Evolutionary conservation across 2,888 invertebrate species (phyloP).

Genomic region (Yponomeuta evonymella): DNA sequence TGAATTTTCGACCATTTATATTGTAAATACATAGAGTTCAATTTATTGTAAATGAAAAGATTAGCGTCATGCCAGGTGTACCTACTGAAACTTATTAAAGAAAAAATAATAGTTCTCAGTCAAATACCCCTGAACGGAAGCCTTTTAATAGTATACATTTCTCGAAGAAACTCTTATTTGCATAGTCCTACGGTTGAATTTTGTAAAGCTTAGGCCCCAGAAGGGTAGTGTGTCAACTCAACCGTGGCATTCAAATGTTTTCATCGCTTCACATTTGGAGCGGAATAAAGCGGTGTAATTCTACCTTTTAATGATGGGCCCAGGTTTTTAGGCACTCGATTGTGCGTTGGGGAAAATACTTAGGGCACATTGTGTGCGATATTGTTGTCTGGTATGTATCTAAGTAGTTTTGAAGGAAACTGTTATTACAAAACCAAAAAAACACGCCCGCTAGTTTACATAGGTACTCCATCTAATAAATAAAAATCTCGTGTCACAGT

Average conservation of each 20-base stretch:
- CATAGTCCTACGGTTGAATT: background rate
- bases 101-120: background rate
- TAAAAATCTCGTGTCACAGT: too few species aligned
- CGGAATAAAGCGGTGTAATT: constrained; percentile 59
- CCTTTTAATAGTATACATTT: background rate
- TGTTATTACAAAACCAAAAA: too few species aligned
- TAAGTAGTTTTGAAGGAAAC: too few species aligned
- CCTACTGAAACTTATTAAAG: background rate
- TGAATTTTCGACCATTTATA: too few species aligned
- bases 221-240: constrained; percentile 30
- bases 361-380: too few species aligned
- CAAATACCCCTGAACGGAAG: background rate
- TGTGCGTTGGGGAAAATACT: background rate
- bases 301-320: constrained; percentile 42
- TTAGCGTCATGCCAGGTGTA: too few species aligned
- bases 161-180: background rate
- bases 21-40: background rate
- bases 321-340: constrained; percentile 52
- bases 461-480: too few species aligned
- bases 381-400: too few species aligned
- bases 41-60: background rate
- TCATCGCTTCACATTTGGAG: constrained; percentile 56
- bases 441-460: too few species aligned
- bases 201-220: background rate
- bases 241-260: constrained; percentile 47